These are phyloP conservation scores for Adelphocoris suturalis DNA, from an alignment of 2,888 invertebrate species.

Conservation along the genomic window DNA sequence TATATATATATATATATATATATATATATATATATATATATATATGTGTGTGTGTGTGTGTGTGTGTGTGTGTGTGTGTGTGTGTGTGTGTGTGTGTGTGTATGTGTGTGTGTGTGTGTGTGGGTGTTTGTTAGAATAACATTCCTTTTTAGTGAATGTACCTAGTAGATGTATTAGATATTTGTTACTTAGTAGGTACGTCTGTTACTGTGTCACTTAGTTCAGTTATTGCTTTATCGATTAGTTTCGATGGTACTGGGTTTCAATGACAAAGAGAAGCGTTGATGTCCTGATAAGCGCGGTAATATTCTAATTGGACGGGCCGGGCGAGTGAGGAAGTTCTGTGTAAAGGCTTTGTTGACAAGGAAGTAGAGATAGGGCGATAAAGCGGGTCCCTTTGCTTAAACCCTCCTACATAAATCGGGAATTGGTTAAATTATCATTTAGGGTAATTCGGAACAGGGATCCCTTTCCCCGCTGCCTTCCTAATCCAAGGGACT, in stretches of 20 bases:
- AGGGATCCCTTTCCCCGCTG: constrained; percentile 53
- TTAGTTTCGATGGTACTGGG: not conserved
- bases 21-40: too few species aligned
- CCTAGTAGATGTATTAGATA: too few species aligned
- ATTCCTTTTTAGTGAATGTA: too few species aligned
- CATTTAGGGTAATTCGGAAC: constrained; percentile 72
- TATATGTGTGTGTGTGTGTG: too few species aligned
- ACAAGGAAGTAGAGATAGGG: constrained; percentile 61
- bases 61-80: too few species aligned
- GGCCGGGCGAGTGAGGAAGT: constrained; percentile 50
- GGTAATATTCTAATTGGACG: constrained; percentile 9
- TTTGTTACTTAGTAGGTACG: too few species aligned
- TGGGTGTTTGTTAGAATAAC: too few species aligned
- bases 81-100: too few species aligned
- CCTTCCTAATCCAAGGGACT: constrained; percentile 60
- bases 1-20: too few species aligned
- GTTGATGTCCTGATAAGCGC: constrained; percentile 9
- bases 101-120: too few species aligned
- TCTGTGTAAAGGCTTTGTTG: constrained; percentile 63
- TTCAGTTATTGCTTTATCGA: too few species aligned
- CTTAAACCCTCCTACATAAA: constrained; percentile 64
- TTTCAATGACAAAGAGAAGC: not conserved
- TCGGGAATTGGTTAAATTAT: constrained; percentile 73
- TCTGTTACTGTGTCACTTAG: too few species aligned
- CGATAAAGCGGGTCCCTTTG: constrained; percentile 49